phyloP scores from a whole-genome alignment of 2,888 invertebrate genomes.

The Loripinus fragilis region DNA sequence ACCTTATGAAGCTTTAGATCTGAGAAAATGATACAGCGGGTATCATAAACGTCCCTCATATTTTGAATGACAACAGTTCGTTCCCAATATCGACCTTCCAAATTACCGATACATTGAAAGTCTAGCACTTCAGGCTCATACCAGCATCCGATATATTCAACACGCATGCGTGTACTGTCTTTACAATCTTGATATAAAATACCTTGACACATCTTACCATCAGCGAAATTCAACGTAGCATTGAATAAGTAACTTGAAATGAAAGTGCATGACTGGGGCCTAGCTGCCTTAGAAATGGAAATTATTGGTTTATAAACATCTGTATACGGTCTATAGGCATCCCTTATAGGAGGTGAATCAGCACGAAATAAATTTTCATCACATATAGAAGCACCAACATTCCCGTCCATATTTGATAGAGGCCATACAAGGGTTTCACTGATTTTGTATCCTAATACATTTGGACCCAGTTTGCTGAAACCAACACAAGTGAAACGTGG shows the following conservation, averaged over 20 bases:
- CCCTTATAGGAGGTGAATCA: slow-evolving; percentile 69
- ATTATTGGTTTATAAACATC: slow-evolving; percentile 68
- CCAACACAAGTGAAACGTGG: slow-evolving; percentile 74
- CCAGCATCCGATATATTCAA: slow-evolving; percentile 64
- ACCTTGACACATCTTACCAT: slow-evolving; percentile 67
- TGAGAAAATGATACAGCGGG: slow-evolving; percentile 70
- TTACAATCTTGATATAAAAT: slow-evolving; percentile 69
- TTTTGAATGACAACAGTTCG: slow-evolving; percentile 71
- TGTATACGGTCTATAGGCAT: slow-evolving; percentile 64
- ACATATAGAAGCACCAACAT: slow-evolving; percentile 62
- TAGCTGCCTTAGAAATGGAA: slow-evolving; percentile 36
- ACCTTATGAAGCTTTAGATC: slow-evolving; percentile 62
- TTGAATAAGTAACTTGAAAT: slow-evolving; percentile 58
- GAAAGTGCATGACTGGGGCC: slow-evolving; percentile 64
- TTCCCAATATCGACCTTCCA: slow-evolving; percentile 74
- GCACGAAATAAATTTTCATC: slow-evolving; percentile 61
- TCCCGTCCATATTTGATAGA: slow-evolving; percentile 31
- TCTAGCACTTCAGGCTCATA: slow-evolving; percentile 43
- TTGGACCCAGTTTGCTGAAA: slow-evolving; percentile 63
- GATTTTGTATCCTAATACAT: slow-evolving; percentile 66
- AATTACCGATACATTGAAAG: slow-evolving; percentile 69
- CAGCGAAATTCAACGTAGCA: slow-evolving; percentile 51
- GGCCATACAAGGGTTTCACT: slow-evolving; percentile 74
- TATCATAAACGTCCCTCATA: slow-evolving; percentile 55
- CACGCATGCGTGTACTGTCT: slow-evolving; percentile 62